Percentiles rank a stretch among this genome's conserved stretches.
These are phyloP conservation scores for Sylvilagus floridanus DNA, from an alignment of 2,797 vertebrate species.

Conservation along the genomic window DNA sequence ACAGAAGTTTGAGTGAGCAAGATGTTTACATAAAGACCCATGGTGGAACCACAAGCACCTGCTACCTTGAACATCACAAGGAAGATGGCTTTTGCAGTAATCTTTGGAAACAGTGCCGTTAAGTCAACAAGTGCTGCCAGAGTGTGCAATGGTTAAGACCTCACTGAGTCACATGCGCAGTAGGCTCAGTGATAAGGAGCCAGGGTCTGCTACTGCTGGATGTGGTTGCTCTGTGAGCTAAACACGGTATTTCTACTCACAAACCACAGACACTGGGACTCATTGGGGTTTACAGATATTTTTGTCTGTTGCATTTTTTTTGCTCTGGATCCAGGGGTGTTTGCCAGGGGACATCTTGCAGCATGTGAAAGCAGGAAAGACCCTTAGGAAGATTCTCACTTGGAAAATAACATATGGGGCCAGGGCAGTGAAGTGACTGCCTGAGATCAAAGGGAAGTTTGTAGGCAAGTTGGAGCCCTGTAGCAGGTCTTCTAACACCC, in stretches of 20 bases:
- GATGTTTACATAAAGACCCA: slow-evolving; percentile 36
- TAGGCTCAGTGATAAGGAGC: slow-evolving; percentile 42
- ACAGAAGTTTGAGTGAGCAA: slow-evolving; percentile 45
- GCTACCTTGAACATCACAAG: slow-evolving; percentile 44
- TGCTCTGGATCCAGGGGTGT: neutral
- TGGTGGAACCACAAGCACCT: slow-evolving; percentile 79
- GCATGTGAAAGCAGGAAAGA: neutral
- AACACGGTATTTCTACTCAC: neutral
- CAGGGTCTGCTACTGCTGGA: neutral
- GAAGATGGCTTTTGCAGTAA: slow-evolving; percentile 9
- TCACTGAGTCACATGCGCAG: rapidly evolving
- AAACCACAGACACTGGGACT: neutral
- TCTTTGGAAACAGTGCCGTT: slow-evolving; percentile 74
- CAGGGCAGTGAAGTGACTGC: neutral
- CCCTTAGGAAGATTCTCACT: neutral
- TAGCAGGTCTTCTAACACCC: neutral
- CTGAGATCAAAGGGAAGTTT: neutral
- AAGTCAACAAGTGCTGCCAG: slow-evolving; percentile 35
- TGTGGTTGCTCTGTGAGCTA: slow-evolving; percentile 16
- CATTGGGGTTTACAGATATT: neutral
- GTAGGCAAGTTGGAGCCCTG: neutral
- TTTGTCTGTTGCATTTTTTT: slow-evolving; percentile 48
- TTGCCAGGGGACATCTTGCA: neutral
- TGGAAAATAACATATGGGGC: neutral
- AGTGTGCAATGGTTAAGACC: neutral